Evolutionary conservation across 2,113 vertebrate genomes (phyloP), one percentile per base, ranked within the genome.

Genomic region (Platichthys stellatus): DNA sequence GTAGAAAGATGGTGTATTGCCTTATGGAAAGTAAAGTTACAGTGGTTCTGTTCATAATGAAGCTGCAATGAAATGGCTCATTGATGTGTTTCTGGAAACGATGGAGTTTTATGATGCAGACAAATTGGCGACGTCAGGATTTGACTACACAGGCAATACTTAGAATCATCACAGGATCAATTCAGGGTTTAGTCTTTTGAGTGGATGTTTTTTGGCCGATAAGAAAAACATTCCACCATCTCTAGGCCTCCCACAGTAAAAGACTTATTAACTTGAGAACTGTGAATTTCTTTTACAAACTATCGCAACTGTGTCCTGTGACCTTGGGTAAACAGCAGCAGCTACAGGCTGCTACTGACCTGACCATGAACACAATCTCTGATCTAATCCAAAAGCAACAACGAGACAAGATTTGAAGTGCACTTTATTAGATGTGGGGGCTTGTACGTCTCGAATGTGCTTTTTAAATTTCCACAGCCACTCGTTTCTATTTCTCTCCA

Each of bases 401-500:
- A 47, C 26, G 5, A 35, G n/a, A 53, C 21, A 53, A 23, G 49
- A 8, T 75, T n/a, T 67, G 18, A 56, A 57, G 53, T 40, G 64
- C 26, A 24, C 21, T 77, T 81, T 78, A 70, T 77, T 70, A 74
- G 60, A 76, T 31, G 72, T 75, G 63, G 57, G n/a, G 17, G 70
- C 53, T 73, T 59, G 28, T 54, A 10, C 60, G 66, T 63, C 67
- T 78, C 51, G 23, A 51, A 49, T 69, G 76, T 76, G 60, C 15
- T 75, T 64, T 45, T 83, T 17, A 71, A 35, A 43, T 23, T 14
- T 21, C 28, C 21, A n/a, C 47, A 14, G 43, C 53, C 18, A 9
- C 47, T 26, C 20, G 8, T 74, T 40, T 71, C 56, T 59, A 51
- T 86, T 88, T 73, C 68, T 80, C 47, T 63, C 77, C 83, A 76